Evolutionary conservation across 2,113 vertebrate species (phyloP).

Genomic region (Craseonycteris thonglongyai): DNA sequence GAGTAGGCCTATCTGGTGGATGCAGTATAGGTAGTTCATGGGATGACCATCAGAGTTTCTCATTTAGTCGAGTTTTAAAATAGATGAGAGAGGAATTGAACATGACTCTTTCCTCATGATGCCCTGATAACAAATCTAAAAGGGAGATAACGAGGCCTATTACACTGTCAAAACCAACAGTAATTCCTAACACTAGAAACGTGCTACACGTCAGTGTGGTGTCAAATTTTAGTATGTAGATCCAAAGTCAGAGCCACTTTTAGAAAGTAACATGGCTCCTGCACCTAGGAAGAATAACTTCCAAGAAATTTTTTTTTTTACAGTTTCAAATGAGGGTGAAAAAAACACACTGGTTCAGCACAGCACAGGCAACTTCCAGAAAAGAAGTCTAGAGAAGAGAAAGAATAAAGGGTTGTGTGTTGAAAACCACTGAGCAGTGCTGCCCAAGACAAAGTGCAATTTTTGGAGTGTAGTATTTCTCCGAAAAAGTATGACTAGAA

Average conservation of each 20-base stretch:
- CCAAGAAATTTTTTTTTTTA: neutral
- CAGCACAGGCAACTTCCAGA: neutral
- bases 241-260: neutral
- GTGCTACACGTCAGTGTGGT: neutral
- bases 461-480: neutral
- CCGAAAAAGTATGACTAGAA: neutral
- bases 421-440: neutral
- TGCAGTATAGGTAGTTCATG: neutral
- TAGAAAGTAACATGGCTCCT: neutral
- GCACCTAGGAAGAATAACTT: neutral
- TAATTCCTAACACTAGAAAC: neutral
- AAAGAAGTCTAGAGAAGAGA: neutral
- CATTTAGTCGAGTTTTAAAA: conserved; percentile 2
- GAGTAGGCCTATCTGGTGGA: neutral
- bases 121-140: neutral
- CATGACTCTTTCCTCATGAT: neutral
- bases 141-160: neutral
- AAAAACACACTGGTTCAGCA: neutral
- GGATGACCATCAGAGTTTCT: neutral
- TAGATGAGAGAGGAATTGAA: neutral
- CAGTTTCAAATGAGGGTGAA: neutral
- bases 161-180: neutral
- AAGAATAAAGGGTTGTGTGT: neutral
- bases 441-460: neutral
- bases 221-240: neutral